Base-by-base conservation (phyloP, 1,140 invertebrate species). In the Euura saliciscinereae region DNA sequence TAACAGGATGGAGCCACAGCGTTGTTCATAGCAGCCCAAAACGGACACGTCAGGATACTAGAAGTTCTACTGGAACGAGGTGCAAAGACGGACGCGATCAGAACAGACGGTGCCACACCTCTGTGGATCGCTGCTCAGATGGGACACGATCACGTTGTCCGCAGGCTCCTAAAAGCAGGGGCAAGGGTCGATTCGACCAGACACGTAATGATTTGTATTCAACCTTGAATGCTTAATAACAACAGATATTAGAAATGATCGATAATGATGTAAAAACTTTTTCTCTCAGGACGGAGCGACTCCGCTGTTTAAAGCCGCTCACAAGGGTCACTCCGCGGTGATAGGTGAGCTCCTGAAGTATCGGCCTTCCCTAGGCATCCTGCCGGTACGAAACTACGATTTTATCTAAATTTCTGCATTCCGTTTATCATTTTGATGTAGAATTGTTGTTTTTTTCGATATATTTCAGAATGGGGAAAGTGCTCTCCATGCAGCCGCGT, bases 51-150 rank as follows among this genome's bases (percentile, higher is more conserved):
- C 45, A 91, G 93, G 43, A 92, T 95, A 72, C 86, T 94, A 42
- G 86, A 91, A 13, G 87, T 92, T 74, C 88, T 97, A 13, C 81
- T 97, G 66, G 85, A 90, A 42, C 90, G 90, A 44, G 93, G 93
- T 72, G 95, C 94, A 4, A 87, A 90, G 73, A 90, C 92, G 45
- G 94, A 97, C 82, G 86, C 88, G 0, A 87, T 90, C 73, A 89
- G 95, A 75, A 91, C 90, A 66, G 97, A 98, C 87, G 92, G 94
- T 71, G 95, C 96, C 70, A 95, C 95, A 8, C 93, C 97, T 45
- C 90, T 98, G 64, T 98, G 96, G 96, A 98, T 98, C 79, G 94
- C 96, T 3, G 91, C 95, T 65, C 97, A 98, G 90, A 97, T 97
- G 93, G 96, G 96, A 8, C 95, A 97, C 85, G 92, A 93, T 83